Evolutionary conservation across 2,888 invertebrate species (phyloP), one percentile per base, ranked within the genome.

Genomic region (Boloria euphrosyne): DNA sequence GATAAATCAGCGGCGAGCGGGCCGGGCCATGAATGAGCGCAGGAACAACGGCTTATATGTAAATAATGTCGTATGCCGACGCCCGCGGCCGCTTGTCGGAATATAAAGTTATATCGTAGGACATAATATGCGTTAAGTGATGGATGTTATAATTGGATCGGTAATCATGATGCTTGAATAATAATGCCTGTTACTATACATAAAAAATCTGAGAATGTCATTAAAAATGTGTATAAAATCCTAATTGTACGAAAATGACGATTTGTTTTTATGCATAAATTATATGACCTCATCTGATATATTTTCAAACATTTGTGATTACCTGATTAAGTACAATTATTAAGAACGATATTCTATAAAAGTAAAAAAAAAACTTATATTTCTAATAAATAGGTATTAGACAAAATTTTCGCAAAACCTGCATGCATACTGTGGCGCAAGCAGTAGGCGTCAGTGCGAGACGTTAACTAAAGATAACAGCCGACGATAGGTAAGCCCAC

Each of bases 21-120:
- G 80, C 80, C 80, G 78, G 79, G 81, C 84, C 78, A 84, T 86
- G 89, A 90, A 90, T 89, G 90, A 87, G 83, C 83, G 66, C 77
- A 80, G 85, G 87, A 89, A 87, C 87, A 88, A 86, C 86, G 88
- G 84, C 85, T 82, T 89, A 82, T 88, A 90, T 90, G 90, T 90
- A 90, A 91, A 91, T 90, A 90, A 85, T 81, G 86, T 86, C 80
- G 83, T 82, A 82, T 77, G 82, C 76, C 82, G 80, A 78, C 79
- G 76, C 84, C 80, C 81, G 73, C 65, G 80, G 71, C 76, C 76
- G 78, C 80, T 75, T 74, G 80, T 74, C 80, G 78, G 87, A 88
- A 89, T 89, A 84, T 89, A 83, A 89, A 89, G 82, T 85, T 79
- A 87, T 86, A 85, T 82, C 81, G 82, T 77, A 82, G 80, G 76